These are phyloP conservation scores for Operophtera brumata DNA, from an alignment of 2,888 invertebrate genomes.

Conservation along the genomic window DNA sequence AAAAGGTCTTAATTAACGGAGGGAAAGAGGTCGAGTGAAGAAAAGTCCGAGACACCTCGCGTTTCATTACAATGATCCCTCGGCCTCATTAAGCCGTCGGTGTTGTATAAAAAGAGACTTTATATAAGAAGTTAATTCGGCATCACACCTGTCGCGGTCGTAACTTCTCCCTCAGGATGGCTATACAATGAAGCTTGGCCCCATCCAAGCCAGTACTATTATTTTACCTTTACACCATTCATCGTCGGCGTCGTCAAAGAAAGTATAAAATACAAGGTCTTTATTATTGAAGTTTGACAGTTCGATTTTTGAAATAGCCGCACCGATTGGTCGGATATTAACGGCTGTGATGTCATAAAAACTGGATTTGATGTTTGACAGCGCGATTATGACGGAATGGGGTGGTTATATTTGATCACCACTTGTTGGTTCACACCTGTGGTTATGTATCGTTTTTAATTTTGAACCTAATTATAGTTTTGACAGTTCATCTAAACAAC, in stretches of 20 bases:
- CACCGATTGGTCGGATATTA: conserved; percentile 55
- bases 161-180: conserved; percentile 72
- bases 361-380: conserved; percentile 44
- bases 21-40: conserved; percentile 54
- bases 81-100: conserved; percentile 69
- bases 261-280: conserved; percentile 67
- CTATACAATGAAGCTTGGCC: conserved; percentile 72
- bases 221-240: conserved; percentile 61
- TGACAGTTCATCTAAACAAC: conserved; percentile 15
- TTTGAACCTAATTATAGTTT: conserved; percentile 25
- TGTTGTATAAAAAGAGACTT: conserved; percentile 73
- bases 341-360: conserved; percentile 44
- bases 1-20: conserved; percentile 64
- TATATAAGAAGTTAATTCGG: conserved; percentile 78
- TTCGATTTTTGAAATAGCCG: conserved; percentile 63
- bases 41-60: conserved; percentile 60
- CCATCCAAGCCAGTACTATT: conserved; percentile 60
- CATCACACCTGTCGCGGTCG: conserved; percentile 78
- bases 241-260: conserved; percentile 71
- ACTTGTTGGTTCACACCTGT: conserved; percentile 42
- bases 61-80: conserved; percentile 70
- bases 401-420: conserved; percentile 43
- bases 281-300: conserved; percentile 72
- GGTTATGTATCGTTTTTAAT: conserved; percentile 26
- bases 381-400: conserved; percentile 39